Base-by-base conservation (phyloP, 2,797 vertebrate genomes). In the Eulemur coronatus region DNA sequence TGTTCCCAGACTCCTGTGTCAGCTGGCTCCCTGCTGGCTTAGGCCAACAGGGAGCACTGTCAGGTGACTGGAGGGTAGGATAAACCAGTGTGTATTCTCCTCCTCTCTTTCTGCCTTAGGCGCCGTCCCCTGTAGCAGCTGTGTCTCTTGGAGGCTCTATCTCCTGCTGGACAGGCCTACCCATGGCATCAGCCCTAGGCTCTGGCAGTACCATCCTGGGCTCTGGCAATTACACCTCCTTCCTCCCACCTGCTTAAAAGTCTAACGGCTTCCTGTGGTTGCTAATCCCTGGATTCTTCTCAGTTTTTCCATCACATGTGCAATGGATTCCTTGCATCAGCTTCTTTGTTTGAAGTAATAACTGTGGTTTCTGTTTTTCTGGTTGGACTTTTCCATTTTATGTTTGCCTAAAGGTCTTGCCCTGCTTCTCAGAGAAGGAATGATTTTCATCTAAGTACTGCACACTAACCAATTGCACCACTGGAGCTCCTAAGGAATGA, bases 281-380 rank as follows among this genome's bases (percentile, higher is more conserved):
- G 46, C 28, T 72, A 69, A 76, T 67, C 48, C 15, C 67, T 91
- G 30, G 69, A 57, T 91, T 91, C 46, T 70, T 95, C 52, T 87
- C 22, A 72, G 63, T 89, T 89, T 96, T 87, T 79, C 57, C 38
- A 12, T 72, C 57, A 52, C n/a, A n/a, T 72, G 35, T 85, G 9
- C n/a, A 57, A 41, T 65, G 9, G 18, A 80, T 78, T 96, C n/a
- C 17, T 94, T 75, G 22, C 63, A 61, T 72, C 9, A 61, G 8
- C 67, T 95, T 90, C 30, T 94, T 30, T 59, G 8, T 86, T 93
- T 67, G 48, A 95, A 89, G 24, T 86, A 80, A 41, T 75, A 15
- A 76, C 7, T 84, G 46, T 65, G 22, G 10, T 67, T 97, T 93
- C 33, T 75, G 4, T 73, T 97, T 94, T 91, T 75, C 59, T 89